Base-by-base conservation (phyloP, 2,113 vertebrate species). In the Probosciger aterrimus region DNA sequence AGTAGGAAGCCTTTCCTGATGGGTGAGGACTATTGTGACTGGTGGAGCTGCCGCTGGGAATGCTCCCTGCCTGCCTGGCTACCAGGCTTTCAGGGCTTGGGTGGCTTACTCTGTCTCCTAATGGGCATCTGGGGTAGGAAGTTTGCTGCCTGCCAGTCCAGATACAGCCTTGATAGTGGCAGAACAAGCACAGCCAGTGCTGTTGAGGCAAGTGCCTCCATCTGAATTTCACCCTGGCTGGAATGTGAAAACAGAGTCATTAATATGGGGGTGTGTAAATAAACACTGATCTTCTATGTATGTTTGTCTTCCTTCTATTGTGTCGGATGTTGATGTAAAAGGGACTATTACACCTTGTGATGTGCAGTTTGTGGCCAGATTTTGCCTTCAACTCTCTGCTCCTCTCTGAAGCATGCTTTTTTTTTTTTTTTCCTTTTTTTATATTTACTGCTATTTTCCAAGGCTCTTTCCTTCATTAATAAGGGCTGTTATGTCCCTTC, bases 231-330 rank as follows among this genome's bases (percentile, higher is more conserved):
- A 85, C 24, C 53, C 35, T 79, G 74, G 10, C 44, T 94, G 75
- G 70, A 82, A 94, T 85, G 76, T 60, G 13, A 89, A 94, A 96
- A 90, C 93, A 95, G 43, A 3, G 52, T 93, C 87, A 49, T 93
- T 95, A 95, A 52, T 68, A 43, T 0, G 2, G 24, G 60, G 41
- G 41, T 1, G 0, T 53, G 87, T 93, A 95, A 91, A 93, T 90
- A 93, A 95, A 95, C 81, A 78, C 86, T 13, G 43, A 3, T 44
- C 59, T 57, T 37, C 60, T 55, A 2, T 55, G n/a, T n/a, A 1
- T 73, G 67, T 74, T 94, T 89, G 65, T 89, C 62, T 79, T 27
- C 47, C 27, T 71, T 47, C 52, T 74, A 0, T 43, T 47, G 25
- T n/a, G 37, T 76, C 0, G 4, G 62, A 60, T 89, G 39, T 71